Evolutionary conservation across 2,113 vertebrate species (phyloP).

Genomic region (Colistium nudipinnis): DNA sequence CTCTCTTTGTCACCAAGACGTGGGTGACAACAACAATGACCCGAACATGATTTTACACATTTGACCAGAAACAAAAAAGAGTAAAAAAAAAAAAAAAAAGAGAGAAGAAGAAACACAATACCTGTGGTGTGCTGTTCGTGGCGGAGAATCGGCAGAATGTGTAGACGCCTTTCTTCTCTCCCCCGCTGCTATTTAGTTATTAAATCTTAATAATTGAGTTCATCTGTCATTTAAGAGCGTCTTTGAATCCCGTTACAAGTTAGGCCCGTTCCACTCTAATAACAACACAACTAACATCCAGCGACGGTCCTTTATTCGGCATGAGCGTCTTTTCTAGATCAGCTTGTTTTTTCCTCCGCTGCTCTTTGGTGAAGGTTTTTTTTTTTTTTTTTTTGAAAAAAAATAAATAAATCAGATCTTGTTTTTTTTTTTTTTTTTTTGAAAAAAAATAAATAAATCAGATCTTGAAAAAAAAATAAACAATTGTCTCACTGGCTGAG

Average conservation of each 20-base stretch:
- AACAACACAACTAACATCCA: conserved; percentile 74
- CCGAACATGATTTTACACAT: conserved; percentile 39
- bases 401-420: too few species aligned
- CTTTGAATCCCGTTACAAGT: conserved; percentile 69
- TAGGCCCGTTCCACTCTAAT: conserved; percentile 56
- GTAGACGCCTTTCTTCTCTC: conserved; percentile 48
- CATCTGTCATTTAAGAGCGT: conserved; percentile 63
- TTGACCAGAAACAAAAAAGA: background rate
- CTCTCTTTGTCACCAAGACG: conserved; percentile 74
- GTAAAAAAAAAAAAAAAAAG: conserved; percentile 25
- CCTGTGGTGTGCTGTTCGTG: conserved; percentile 74
- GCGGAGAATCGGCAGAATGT: conserved; percentile 57
- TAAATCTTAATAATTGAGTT: conserved; percentile 57
- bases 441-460: conserved; percentile 17
- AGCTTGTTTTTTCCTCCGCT: conserved; percentile 44
- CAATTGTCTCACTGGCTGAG: conserved; percentile 41
- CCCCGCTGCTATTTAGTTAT: conserved; percentile 56
- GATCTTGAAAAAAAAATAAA: conserved; percentile 60
- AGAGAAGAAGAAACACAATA: conserved; percentile 32
- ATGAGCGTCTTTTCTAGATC: conserved; percentile 64
- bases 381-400: conserved; percentile 30
- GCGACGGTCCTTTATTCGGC: conserved; percentile 71
- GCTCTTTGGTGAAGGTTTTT: conserved; percentile 45
- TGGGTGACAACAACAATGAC: conserved; percentile 67
- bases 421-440: conserved; percentile 20